phyloP scores from a whole-genome alignment of 2,113 vertebrate genomes.

The Acinonyx jubatus region DNA sequence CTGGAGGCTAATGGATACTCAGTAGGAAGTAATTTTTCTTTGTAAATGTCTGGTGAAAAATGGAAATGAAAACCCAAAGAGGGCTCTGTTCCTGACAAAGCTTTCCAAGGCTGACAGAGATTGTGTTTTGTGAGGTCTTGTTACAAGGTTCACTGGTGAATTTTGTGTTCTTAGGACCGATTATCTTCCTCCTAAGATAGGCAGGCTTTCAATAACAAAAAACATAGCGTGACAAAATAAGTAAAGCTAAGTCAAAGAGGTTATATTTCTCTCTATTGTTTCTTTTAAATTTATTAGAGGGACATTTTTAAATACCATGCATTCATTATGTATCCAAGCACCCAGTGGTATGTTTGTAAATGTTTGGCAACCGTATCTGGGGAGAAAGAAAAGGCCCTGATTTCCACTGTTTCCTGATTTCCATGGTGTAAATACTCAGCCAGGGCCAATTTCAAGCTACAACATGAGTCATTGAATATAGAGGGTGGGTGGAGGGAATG shows the following conservation, averaged over 20 bases:
- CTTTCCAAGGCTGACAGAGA: background rate
- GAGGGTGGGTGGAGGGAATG: background rate
- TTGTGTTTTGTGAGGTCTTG: background rate
- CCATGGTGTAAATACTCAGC: background rate
- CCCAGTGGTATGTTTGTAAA: background rate
- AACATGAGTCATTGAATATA: background rate
- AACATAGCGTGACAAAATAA: background rate
- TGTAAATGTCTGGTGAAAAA: conserved; percentile 87
- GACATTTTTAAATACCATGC: background rate
- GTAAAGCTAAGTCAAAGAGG: background rate
- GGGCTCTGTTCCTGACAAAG: conserved; percentile 50
- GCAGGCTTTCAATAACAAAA: background rate
- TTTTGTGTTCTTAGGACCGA: background rate
- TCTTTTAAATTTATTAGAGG: conserved; percentile 21
- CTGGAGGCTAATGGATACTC: conserved; percentile 85
- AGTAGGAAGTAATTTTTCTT: conserved; percentile 84
- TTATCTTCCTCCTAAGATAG: background rate
- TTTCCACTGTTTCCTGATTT: conserved; percentile 27
- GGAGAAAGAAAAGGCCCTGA: background rate
- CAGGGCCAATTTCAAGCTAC: background rate
- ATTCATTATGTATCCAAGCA: conserved; percentile 33
- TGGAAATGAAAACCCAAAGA: conserved; percentile 78
- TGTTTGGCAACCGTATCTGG: background rate
- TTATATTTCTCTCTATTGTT: background rate
- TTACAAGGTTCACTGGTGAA: background rate